Conservation (phyloP, 2,113 vertebrate species). For the Nematolebias whitei region DNA sequence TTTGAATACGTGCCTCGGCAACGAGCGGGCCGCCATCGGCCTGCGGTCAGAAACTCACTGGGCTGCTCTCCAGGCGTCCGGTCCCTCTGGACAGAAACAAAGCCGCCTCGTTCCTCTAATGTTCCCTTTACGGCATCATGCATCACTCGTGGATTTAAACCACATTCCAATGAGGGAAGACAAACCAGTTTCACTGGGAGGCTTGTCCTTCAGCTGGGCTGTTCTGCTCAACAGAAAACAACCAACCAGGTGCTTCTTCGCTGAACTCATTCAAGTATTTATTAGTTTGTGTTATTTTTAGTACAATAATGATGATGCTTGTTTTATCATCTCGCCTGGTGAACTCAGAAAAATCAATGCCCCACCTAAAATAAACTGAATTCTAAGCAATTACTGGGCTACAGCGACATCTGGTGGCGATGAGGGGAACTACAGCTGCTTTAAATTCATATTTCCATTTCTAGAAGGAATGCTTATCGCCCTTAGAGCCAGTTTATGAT, state of each 20-base stretch:
- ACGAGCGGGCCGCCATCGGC: constrained; percentile 47
- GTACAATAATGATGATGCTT: neutral
- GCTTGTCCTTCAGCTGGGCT: neutral
- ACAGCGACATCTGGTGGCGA: constrained; percentile 41
- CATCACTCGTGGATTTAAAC: neutral
- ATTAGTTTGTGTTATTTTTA: neutral
- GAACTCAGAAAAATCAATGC: neutral
- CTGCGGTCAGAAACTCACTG: constrained; percentile 41
- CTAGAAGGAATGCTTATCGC: no score
- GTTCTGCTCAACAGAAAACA: no score
- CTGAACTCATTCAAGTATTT: neutral
- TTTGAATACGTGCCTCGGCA: constrained; percentile 43
- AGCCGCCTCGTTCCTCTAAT: constrained; percentile 8
- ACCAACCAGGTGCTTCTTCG: neutral
- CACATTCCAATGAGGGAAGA: neutral
- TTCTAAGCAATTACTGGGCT: neutral
- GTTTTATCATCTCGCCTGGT: neutral
- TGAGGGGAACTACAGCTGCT: no score
- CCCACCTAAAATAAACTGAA: neutral
- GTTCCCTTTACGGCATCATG: neutral
- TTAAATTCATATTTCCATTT: no score
- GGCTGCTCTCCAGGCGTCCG: constrained; percentile 40
- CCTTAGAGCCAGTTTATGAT: no score
- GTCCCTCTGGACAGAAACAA: constrained; percentile 9
- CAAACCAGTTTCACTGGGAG: neutral